Conservation (phyloP, 1,140 invertebrate genomes). For the Caerostris extrusa region DNA sequence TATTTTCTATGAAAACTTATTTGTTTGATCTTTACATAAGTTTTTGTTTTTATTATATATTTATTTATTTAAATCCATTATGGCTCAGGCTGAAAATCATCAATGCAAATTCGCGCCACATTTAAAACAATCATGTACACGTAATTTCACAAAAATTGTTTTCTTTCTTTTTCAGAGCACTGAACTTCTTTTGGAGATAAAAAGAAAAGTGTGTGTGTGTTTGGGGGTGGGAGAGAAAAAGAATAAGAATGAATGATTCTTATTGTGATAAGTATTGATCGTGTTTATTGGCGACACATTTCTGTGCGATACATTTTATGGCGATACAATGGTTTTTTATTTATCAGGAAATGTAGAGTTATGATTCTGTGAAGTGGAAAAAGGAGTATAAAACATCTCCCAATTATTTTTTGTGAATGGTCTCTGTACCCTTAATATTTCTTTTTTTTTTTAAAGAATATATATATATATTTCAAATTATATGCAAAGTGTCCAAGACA, state of each 20-base stretch:
- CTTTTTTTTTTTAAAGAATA: no score
- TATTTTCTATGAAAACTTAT: no score
- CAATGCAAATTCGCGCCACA: background rate
- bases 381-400: background rate
- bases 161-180: background rate
- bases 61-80: no score
- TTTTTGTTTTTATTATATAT: no score
- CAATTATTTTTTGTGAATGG: no score
- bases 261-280: background rate
- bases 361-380: background rate
- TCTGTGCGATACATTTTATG: background rate
- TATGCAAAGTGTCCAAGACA: no score
- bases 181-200: background rate
- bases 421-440: no score
- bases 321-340: background rate
- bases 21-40: no score
- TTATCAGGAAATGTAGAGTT: background rate
- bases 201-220: no score
- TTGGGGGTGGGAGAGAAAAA: background rate
- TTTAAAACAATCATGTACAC: slow-evolving; percentile 12
- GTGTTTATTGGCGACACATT: background rate
- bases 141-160: background rate
- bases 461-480: no score
- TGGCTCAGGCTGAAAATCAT: no score
- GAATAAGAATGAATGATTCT: background rate